These are phyloP conservation scores for Drosophila stalkeri DNA, from an alignment of 2,888 invertebrate genomes.

Conservation along the genomic window DNA sequence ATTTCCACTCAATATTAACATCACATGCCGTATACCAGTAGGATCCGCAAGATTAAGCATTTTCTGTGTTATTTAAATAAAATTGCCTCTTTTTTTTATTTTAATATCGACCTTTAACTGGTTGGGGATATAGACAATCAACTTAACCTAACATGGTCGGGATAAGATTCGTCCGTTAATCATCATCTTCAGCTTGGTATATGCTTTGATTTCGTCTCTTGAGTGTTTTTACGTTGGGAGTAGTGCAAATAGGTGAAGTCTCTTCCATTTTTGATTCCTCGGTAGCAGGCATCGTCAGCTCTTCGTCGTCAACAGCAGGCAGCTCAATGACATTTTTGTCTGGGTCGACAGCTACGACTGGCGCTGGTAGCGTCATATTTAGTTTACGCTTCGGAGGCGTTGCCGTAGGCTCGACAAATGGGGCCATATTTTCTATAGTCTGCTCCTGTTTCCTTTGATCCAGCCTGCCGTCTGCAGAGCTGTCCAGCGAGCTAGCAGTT, in stretches of 20 bases:
- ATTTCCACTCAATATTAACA: constrained; percentile 34
- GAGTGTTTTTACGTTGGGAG: constrained; percentile 77
- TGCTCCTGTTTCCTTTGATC: constrained; percentile 22
- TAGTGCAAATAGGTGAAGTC: constrained; percentile 1
- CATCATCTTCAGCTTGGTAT: constrained; percentile 70
- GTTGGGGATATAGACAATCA: not conserved
- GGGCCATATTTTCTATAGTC: not conserved
- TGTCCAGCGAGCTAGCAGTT: constrained; percentile 67
- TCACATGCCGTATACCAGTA: constrained; percentile 24
- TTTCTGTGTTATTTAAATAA: constrained; percentile 77
- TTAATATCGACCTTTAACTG: constrained; percentile 20
- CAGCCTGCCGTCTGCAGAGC: not conserved
- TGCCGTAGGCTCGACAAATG: not conserved
- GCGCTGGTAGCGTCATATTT: constrained; percentile 75
- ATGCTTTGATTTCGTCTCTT: constrained; percentile 84
- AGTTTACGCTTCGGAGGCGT: constrained; percentile 79
- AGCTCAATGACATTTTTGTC: constrained; percentile 44
- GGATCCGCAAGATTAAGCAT: constrained; percentile 41
- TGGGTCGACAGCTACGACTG: constrained; percentile 28
- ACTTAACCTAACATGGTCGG: constrained; percentile 1
- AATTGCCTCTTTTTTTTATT: constrained; percentile 59
- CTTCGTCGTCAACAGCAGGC: constrained; percentile 42
- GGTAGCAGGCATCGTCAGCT: not conserved
- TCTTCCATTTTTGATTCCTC: constrained; percentile 1
- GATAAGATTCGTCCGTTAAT: constrained; percentile 8